Evolutionary conservation across 2,113 vertebrate genomes (phyloP).

Genomic region (Amazona guildingii): DNA sequence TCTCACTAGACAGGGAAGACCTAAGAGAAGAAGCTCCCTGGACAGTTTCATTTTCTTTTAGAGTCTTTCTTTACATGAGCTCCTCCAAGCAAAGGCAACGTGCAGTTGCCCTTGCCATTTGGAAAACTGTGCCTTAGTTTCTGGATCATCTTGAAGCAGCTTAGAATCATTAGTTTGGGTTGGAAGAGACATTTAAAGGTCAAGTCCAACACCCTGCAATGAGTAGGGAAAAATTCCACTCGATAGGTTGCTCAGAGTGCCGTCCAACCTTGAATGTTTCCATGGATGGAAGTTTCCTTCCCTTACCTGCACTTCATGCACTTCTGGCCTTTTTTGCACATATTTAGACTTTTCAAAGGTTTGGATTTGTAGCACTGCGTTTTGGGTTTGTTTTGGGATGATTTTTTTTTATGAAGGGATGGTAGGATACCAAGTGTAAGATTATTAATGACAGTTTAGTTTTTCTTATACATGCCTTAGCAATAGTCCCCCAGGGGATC

Average conservation of each 20-base stretch:
- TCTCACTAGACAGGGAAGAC: not conserved
- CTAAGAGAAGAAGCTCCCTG: not conserved
- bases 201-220: not conserved
- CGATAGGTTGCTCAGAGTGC: not conserved
- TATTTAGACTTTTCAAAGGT: not conserved
- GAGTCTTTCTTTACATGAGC: not conserved
- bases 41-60: not conserved
- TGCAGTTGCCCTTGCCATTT: not conserved
- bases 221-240: not conserved
- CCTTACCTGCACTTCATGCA: not conserved
- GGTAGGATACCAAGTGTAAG: not conserved
- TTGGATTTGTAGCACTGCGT: not conserved
- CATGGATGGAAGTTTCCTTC: not conserved
- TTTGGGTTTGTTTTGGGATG: not conserved
- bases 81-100: not conserved
- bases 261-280: rapidly evolving
- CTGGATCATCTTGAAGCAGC: not conserved
- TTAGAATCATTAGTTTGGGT: not conserved
- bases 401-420: not conserved
- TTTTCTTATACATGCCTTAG: not conserved
- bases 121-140: not conserved
- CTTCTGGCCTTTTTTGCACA: not conserved
- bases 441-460: not conserved
- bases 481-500: not conserved
- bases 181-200: not conserved